Base-by-base conservation (phyloP, 1,140 invertebrate species). In the Drosophila yakuba region DNA sequence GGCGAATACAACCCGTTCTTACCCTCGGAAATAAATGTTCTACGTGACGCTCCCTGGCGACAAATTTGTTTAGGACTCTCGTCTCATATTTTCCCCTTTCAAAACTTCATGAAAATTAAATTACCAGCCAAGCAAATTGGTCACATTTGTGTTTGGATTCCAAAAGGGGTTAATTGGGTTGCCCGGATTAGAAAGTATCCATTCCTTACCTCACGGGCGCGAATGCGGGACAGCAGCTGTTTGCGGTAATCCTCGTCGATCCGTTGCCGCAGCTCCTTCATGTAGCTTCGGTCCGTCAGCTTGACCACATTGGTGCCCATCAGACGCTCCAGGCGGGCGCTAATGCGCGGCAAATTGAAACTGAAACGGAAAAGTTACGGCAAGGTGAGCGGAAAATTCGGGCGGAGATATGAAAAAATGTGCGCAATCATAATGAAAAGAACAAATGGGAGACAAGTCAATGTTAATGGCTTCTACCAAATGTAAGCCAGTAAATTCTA, bases 281-380 rank as follows among this genome's bases (percentile, higher is more conserved):
- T 95, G 88, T 95, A 95, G 61, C 93, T 93, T 39, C 94, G 91
- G 81, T 95, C 95, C 10, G 94, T 95, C 45, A 95, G 83, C 63
- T 94, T 93, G 2, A 95, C 94, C 43, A 95, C 92, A 90, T 94
- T 95, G 58, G 93, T 94, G 52, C 94, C 94, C 94, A 95, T 95
- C 15, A 95, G 90, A 76, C 93, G 93, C 88, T 95, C 94, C 62
- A 95, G 77, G 35, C 93, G 92, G 14, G 94, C 93, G 72, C 93
- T 93, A 25, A 95, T 94, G 66, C 93, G 92, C 32, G 93, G 93
- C 78, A 94, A 90, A 74, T 93, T 93, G 77, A 95, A 95, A 74
- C 94, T 95, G 83, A 28, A 57, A 38, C 8, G 1, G 17, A 5
- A 45, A 45, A 20, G 10, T 15, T 4, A 4, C 8, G 35, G 45